Evolutionary conservation across 2,113 vertebrate genomes (phyloP).

Genomic region (Rafetus swinhoei): DNA sequence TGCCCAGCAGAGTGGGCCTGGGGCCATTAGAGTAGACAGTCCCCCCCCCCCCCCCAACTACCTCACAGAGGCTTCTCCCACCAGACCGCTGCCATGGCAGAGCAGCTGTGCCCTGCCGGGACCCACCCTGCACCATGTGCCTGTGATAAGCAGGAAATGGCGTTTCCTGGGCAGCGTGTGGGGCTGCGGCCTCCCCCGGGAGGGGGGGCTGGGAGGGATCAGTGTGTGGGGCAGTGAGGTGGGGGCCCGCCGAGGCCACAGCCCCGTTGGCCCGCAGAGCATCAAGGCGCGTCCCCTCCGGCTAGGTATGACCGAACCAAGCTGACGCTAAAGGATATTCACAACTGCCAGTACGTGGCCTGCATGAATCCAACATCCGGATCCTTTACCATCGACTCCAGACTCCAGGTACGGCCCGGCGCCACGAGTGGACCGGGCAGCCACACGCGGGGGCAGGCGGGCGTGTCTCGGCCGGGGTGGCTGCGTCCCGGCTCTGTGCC

Average conservation of each 20-base stretch:
- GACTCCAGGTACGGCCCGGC: slow-evolving; percentile 75
- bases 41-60: too few species aligned
- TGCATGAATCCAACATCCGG: slow-evolving; percentile 82
- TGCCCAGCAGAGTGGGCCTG: too few species aligned
- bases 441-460: not conserved
- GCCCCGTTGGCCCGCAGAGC: too few species aligned
- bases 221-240: not conserved
- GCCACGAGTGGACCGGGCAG: too few species aligned
- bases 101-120: too few species aligned
- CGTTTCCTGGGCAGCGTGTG: not conserved
- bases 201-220: not conserved
- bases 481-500: not conserved
- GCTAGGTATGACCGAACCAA: slow-evolving; percentile 81
- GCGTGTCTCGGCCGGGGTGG: not conserved
- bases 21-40: too few species aligned
- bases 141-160: not conserved
- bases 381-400: slow-evolving; percentile 81
- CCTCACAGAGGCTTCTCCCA: too few species aligned
- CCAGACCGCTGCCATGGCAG: too few species aligned
- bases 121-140: not conserved
- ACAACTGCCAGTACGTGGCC: slow-evolving; percentile 82
- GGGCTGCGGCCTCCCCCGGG: too few species aligned
- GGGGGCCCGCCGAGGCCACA: too few species aligned
- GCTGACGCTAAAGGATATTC: slow-evolving; percentile 79
- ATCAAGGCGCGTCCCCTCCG: not conserved